Evolutionary conservation across 2,888 invertebrate genomes (phyloP), one percentile per base, ranked within the genome.

Genomic region (Clostera curtula): DNA sequence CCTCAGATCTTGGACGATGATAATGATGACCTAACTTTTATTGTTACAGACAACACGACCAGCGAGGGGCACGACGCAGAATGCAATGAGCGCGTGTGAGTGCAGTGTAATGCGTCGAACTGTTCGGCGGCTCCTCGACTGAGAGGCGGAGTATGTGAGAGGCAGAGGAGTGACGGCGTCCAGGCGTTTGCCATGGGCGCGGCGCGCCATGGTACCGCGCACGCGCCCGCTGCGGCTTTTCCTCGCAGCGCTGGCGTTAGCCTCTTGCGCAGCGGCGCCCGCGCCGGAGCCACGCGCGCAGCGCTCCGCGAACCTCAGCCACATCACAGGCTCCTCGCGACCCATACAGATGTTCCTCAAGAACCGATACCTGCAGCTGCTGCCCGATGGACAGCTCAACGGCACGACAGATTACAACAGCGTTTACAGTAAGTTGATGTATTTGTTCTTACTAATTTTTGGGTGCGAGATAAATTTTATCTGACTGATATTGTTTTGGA

Each of bases 321-420:
- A 92, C 80, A 89, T 92, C 68, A 90, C 91, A 54, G 92, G 93
- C 69, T 89, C 91, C 36, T 88, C 89, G 44, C 87, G 93, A 56
- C 92, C 91, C 67, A 92, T 93, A 62, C 91, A 91, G 83, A 88
- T 94, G 87, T 92, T 90, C 85, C 90, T 94, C 77, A 93, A 91
- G 85, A 91, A 93, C 85, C 88, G 90, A 54, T 90, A 91, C 71
- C 87, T 94, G 49, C 93, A 93, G 84, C 86, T 94, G 57, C 82
- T 92, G 79, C 91, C 92, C 50, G 93, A 93, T 84, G 93, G 93
- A 72, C 90, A 90, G 56, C 92, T 94, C 76, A 93, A 92, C 85
- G 93, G 93, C 54, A 93, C 93, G 67, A 87, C 86, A 65, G 90
- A 93, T 72, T 90, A 89, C 82, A 87, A 86, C 70, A 92, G 92